phyloP scores from a whole-genome alignment of 2,797 vertebrate species.

The Gambelia wislizenii region DNA sequence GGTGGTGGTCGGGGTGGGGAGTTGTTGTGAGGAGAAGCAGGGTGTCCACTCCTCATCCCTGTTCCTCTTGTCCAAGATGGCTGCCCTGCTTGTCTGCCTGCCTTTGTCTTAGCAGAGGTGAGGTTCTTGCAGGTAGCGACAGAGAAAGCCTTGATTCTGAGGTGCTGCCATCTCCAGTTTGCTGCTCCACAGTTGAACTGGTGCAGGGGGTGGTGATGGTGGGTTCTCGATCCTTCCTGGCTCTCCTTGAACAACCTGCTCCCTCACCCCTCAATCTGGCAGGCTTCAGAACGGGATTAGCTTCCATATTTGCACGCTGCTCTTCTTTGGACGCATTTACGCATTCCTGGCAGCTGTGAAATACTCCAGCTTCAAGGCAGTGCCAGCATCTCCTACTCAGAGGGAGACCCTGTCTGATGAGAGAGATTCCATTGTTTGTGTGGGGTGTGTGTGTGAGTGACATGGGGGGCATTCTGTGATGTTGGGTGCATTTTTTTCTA shows the following conservation, averaged over 20 bases:
- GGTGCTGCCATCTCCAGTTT: not conserved
- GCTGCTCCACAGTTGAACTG: not conserved
- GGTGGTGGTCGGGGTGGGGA: rapidly evolving
- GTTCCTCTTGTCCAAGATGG: too few relatives aligned
- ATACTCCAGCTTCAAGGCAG: too few relatives aligned
- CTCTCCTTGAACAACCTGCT: not conserved
- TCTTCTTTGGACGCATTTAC: not conserved
- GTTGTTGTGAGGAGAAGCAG: not conserved
- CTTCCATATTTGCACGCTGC: not conserved
- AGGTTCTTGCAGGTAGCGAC: not conserved
- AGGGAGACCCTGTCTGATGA: not conserved
- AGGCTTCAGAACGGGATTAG: not conserved
- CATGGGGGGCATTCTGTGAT: not conserved
- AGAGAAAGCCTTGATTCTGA: not conserved
- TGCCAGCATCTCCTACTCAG: not conserved
- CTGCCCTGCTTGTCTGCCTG: too few relatives aligned
- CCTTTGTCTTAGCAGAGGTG: too few relatives aligned
- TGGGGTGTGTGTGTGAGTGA: not conserved
- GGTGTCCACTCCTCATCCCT: not conserved
- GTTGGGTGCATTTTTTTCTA: not conserved
- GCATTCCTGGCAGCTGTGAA: not conserved
- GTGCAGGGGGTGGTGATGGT: not conserved
- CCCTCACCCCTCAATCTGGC: rapidly evolving
- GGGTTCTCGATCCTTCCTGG: not conserved
- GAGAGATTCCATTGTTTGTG: too few relatives aligned